Conservation (phyloP, 2,888 invertebrate genomes). For the Deilephila elpenor region DNA sequence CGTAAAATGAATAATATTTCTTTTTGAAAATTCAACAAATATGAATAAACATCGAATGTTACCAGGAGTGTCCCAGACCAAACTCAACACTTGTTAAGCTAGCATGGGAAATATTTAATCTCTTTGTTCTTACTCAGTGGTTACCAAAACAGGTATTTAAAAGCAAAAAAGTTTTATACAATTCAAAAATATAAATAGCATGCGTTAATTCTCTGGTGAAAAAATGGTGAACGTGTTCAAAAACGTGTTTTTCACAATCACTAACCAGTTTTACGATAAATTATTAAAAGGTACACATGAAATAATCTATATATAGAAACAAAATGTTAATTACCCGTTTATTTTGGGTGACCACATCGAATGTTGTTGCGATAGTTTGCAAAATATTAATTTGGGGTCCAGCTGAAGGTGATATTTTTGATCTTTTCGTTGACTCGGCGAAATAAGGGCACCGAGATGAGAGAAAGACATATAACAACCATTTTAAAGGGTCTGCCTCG, state of each 20-base stretch:
- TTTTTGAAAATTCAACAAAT: too few relatives aligned
- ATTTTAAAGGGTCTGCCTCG: too few relatives aligned
- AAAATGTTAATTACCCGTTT: slow-evolving; percentile 10
- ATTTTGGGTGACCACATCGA: not conserved
- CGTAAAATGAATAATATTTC: too few relatives aligned
- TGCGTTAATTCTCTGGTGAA: not conserved
- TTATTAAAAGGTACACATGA: not conserved
- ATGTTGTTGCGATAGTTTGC: not conserved
- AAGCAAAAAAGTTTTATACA: too few relatives aligned
- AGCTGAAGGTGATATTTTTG: not conserved
- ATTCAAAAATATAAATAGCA: too few relatives aligned
- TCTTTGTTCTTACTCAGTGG: too few relatives aligned
- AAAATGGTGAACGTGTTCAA: not conserved
- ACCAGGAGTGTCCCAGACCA: too few relatives aligned
- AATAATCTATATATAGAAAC: not conserved
- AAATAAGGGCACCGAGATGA: not conserved
- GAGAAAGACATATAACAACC: too few relatives aligned
- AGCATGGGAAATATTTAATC: too few relatives aligned
- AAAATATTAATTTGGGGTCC: slow-evolving; percentile 3
- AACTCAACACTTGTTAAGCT: too few relatives aligned
- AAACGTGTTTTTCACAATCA: slow-evolving; percentile 14
- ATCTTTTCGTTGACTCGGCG: not conserved
- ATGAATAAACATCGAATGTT: too few relatives aligned
- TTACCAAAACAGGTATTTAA: too few relatives aligned
- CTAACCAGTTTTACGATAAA: slow-evolving; percentile 1